These are phyloP conservation scores for Indri indri DNA, from an alignment of 2,113 vertebrate species.

Conservation along the genomic window DNA sequence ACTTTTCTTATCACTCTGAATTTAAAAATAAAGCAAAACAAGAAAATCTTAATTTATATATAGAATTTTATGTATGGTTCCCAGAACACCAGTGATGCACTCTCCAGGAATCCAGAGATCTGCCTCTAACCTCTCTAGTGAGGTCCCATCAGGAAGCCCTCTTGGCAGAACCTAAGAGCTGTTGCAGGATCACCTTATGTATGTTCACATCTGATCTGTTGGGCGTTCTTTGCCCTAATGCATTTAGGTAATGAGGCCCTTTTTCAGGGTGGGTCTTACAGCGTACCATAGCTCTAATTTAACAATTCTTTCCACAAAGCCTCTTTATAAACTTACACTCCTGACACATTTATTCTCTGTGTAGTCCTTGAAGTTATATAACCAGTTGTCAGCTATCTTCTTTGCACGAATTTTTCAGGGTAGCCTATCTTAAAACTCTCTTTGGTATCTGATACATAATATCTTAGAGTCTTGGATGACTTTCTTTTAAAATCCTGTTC, in stretches of 20 bases:
- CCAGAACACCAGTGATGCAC: not conserved
- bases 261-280: not conserved
- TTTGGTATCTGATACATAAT: not conserved
- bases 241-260: not conserved
- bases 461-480: not conserved
- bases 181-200: not conserved
- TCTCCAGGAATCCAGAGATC: not conserved
- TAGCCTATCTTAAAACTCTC: not conserved
- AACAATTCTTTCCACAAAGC: not conserved
- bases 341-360: not conserved
- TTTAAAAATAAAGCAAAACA: constrained; percentile 12
- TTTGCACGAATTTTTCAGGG: not conserved
- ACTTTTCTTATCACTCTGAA: constrained; percentile 5
- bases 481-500: not conserved
- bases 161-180: not conserved
- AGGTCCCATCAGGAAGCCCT: not conserved
- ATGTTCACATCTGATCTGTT: not conserved
- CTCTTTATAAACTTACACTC: not conserved
- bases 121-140: not conserved
- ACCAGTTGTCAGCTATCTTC: not conserved
- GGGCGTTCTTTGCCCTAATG: not conserved
- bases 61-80: not conserved
- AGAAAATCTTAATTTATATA: not conserved
- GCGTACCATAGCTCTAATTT: not conserved
- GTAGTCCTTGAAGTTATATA: not conserved